Base-by-base conservation (phyloP, 1,140 invertebrate genomes). In the Tyrophagus putrescentiae region DNA sequence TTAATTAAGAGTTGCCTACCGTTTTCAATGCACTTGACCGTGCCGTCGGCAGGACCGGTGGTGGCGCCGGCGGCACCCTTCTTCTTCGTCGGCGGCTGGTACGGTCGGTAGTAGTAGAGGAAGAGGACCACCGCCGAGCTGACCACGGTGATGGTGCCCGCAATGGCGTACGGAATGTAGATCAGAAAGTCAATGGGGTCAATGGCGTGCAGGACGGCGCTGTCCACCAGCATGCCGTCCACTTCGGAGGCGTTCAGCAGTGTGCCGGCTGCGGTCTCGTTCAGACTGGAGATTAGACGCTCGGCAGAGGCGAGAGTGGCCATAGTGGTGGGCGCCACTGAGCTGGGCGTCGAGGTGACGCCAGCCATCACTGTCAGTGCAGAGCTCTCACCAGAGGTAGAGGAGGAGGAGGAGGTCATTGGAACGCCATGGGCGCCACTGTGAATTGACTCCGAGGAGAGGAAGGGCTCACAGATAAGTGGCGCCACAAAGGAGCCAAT, bases 401-500 rank as follows among this genome's bases (percentile, higher is more conserved):
- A 16, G 4, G 31, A 6, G 16, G 34, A 21, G 16, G 1, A 3
- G 4, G 1, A 1, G 4, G 33, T 34, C 13, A 16, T 18, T 32
- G 52, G 52, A 54, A 48, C 31, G 7, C 52, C 52, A 33, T 54
- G 52, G 3, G 31, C 52, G 39, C 52, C 52, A 54, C 13, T 29
- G 29, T 61, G 28, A 13, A 36, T 33, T 1, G 32, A 57, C 28
- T 61, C 53, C 21, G 21, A 39, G 23, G 63, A 67, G 13, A 77
- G 66, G 61, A 77, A 78, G 0, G 74, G 73, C 23, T 71, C 70
- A 6, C 73, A 72, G 23, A 78, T 61, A 3, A 78, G 67, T 13
- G 77, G 77, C 16, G 76, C 75, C 34, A 78, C 63, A 60, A 76
- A 76, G 1, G 75, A 74, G 29, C 77, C 77, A 32, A 78, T 60